Evolutionary conservation across 2,888 invertebrate species (phyloP).

Genomic region (Brenthis hecate): DNA sequence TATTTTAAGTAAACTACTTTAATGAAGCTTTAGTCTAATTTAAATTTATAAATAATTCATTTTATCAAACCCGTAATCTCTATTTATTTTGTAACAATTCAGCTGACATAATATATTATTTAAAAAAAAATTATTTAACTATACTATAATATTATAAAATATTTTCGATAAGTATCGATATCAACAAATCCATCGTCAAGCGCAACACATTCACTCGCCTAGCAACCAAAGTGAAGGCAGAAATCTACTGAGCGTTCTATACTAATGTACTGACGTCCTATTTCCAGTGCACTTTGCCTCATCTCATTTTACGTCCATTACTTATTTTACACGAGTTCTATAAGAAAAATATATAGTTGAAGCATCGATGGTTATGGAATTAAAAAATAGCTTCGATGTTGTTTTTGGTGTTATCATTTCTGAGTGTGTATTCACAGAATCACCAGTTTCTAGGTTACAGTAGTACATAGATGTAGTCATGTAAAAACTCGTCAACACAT

Average conservation of each 20-base stretch:
- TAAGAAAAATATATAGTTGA: not conserved
- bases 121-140: not conserved
- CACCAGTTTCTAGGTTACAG: constrained; percentile 72
- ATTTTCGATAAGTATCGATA: constrained; percentile 41
- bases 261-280: constrained; percentile 43
- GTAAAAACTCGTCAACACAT: constrained; percentile 62
- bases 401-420: constrained; percentile 3
- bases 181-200: constrained; percentile 54
- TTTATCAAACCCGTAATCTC: too few species aligned
- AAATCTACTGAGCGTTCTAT: constrained; percentile 60
- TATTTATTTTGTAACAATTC: too few species aligned
- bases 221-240: constrained; percentile 78
- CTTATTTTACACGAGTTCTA: constrained; percentile 28
- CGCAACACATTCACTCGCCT: constrained; percentile 57
- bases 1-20: too few species aligned
- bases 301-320: constrained; percentile 43
- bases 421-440: constrained; percentile 63
- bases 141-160: not conserved
- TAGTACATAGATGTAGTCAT: constrained; percentile 50
- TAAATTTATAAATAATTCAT: too few species aligned
- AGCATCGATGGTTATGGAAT: constrained; percentile 43
- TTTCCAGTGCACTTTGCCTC: constrained; percentile 39
- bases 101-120: too few species aligned
- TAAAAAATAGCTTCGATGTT: not conserved
- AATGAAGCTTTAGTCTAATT: too few species aligned